Conservation (phyloP, 2,113 vertebrate genomes). For the Pluvianellus socialis region DNA sequence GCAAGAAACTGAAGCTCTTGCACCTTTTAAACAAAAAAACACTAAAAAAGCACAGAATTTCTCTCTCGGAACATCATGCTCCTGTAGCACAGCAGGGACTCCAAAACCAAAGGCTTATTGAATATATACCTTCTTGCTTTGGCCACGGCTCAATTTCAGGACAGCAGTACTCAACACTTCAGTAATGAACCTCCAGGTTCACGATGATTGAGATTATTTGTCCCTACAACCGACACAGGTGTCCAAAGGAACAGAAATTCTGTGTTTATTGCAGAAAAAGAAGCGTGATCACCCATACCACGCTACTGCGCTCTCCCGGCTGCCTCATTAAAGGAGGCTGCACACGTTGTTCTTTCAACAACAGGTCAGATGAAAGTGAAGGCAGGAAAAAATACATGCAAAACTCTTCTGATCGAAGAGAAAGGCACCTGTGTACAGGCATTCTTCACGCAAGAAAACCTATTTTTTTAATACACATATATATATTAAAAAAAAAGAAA, state of each 20-base stretch:
- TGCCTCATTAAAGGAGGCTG: not conserved
- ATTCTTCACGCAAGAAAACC: not conserved
- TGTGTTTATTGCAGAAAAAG: not conserved
- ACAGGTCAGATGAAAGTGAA: not conserved
- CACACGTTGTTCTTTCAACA: not conserved
- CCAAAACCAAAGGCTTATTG: not conserved
- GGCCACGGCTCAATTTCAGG: not conserved
- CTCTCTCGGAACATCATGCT: not conserved
- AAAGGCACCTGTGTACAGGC: not conserved
- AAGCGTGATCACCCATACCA: not conserved
- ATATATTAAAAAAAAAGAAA: not conserved
- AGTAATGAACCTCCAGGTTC: not conserved
- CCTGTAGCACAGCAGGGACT: not conserved
- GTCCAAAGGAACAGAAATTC: not conserved
- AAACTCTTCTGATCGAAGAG: not conserved
- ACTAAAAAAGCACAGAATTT: not conserved
- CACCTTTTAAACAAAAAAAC: not conserved
- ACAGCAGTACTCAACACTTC: slow-evolving; percentile 28
- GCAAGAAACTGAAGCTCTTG: not conserved
- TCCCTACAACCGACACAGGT: not conserved
- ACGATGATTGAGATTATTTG: fast-evolving
- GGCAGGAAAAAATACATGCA: not conserved
- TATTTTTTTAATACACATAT: not conserved
- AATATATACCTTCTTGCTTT: not conserved
- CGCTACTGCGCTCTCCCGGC: not conserved